Base-by-base conservation (phyloP, 2,113 vertebrate genomes). In the Tamias sibiricus region DNA sequence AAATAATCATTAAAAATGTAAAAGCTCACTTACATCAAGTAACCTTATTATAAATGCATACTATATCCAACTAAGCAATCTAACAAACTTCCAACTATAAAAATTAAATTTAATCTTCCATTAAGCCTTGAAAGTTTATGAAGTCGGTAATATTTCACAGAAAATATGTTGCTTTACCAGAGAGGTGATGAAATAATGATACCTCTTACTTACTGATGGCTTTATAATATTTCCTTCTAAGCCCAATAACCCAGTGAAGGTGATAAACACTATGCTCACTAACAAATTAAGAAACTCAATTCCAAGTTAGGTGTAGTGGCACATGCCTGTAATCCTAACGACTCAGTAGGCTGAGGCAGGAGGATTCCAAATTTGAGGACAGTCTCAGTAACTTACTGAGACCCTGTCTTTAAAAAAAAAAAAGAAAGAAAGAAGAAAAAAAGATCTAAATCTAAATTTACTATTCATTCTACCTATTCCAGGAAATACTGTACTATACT, bases 1-100 rank as follows among this genome's bases (percentile, higher is more conserved):
- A 89, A 93, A 84, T 44, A 93, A 83, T 2, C 22, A 96, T 32
- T 35, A 80, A 96, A 94, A 90, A 69, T 42, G 26, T 52, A 52
- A 54, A 54, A 54, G 54, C 5, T 54, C 54, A 52, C 49, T 83
- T 89, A 90, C 4, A 81, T 80, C 22, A 95, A 93, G n/a, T 37
- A 68, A 84, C 42, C 22, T 68, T 79, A 80, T 81, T 75, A 84
- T 82, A 97, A 82, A 82, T 11, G 19, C 22, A 76, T 32, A 54
- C 8, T 89, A 91, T 54, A n/a, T 68, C 74, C 26, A 92, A 69
- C 75, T 79, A 75, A 80, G 20, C 40, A 40, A 87, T 62, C 30
- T 66, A 32, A 66, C 12, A 54, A 92, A 87, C 30, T 71, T 84
- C 87, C 40, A 47, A 84, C 69, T 84, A 77, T 9, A 89, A 89